phyloP scores from a whole-genome alignment of 2,888 invertebrate genomes.

The Noctua comes region DNA sequence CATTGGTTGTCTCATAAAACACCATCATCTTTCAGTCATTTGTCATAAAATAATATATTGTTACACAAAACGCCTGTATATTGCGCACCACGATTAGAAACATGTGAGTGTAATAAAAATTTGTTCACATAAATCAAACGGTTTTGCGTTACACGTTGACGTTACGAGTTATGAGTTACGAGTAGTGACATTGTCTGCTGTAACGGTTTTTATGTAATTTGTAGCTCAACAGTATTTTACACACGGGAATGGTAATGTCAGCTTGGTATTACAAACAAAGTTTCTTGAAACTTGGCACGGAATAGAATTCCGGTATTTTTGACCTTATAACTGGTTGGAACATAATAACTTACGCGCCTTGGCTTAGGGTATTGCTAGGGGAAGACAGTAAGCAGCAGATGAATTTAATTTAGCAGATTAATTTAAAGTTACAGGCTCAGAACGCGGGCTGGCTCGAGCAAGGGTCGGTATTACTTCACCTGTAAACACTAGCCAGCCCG shows the following conservation, averaged over 20 bases:
- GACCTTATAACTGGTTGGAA: no score
- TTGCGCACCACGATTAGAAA: constrained; percentile 4
- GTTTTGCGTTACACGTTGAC: constrained; percentile 35
- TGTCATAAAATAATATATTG: constrained; percentile 7
- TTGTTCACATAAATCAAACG: constrained; percentile 43
- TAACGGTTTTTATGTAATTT: constrained; percentile 1
- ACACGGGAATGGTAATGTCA: neutral
- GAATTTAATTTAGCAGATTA: no score
- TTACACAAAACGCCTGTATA: constrained; percentile 17
- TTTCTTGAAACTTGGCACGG: neutral
- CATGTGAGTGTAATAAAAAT: constrained; percentile 35
- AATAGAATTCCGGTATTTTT: no score
- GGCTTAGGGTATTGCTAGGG: neutral
- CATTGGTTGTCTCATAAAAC: neutral
- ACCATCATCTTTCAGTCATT: neutral
- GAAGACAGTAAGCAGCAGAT: neutral
- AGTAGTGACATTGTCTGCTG: neutral
- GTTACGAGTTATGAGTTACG: constrained; percentile 29
- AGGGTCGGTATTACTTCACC: neutral
- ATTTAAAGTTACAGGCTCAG: neutral
- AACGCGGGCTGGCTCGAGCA: neutral
- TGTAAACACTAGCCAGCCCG: neutral
- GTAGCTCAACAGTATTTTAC: neutral
- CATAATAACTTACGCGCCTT: neutral
- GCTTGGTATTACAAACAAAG: neutral